These are phyloP conservation scores for Cyanoderma ruficeps DNA, from an alignment of 2,113 vertebrate species.

Conservation along the genomic window DNA sequence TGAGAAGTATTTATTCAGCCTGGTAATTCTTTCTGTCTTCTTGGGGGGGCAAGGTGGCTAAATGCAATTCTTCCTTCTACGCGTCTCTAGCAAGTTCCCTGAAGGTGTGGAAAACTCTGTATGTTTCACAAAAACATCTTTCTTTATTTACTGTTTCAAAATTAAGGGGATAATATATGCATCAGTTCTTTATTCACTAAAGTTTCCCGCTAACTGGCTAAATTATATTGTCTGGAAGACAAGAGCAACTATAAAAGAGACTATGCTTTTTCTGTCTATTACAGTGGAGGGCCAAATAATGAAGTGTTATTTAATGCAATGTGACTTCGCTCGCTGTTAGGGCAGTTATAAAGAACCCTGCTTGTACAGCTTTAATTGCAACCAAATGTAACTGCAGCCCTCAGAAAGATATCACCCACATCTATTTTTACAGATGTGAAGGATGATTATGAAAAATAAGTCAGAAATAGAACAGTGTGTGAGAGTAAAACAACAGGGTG, in stretches of 20 bases:
- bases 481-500: background rate
- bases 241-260: background rate
- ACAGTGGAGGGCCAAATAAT: background rate
- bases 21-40: background rate
- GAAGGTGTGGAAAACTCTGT: background rate
- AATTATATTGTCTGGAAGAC: background rate
- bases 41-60: background rate
- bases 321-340: background rate
- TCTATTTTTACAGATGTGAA: background rate
- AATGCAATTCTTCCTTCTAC: background rate
- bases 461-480: background rate
- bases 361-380: background rate
- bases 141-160: background rate
- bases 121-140: background rate
- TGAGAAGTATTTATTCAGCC: background rate
- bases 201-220: background rate
- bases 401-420: background rate
- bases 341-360: background rate
- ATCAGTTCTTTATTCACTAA: background rate
- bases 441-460: background rate
- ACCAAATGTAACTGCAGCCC: background rate
- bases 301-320: background rate
- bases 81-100: background rate
- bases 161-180: background rate
- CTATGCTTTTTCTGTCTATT: background rate